phyloP scores from a whole-genome alignment of 35 echinoderm and acorn worm species.

The Eucidaris tribuloides region DNA sequence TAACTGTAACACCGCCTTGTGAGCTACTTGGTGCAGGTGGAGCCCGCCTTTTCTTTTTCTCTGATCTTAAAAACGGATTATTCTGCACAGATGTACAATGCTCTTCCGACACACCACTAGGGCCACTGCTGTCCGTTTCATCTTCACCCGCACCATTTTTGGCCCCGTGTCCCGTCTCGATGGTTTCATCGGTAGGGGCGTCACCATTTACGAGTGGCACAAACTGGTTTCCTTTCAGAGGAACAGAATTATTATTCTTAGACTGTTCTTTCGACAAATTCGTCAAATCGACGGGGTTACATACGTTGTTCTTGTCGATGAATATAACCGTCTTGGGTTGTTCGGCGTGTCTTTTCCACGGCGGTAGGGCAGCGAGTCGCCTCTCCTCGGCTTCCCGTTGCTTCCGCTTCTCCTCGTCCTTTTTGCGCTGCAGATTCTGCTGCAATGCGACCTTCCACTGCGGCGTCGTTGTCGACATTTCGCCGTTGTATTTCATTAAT shows the following conservation, averaged over 20 bases:
- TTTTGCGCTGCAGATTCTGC: slow-evolving; percentile 59
- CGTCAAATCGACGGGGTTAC: not conserved
- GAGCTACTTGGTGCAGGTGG: not conserved
- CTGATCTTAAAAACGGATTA: slow-evolving; percentile 60
- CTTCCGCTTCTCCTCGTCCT: slow-evolving; percentile 58
- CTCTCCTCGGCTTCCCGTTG: slow-evolving; percentile 47
- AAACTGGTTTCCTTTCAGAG: not conserved
- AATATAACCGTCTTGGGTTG: slow-evolving; percentile 90
- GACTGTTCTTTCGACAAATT: not conserved
- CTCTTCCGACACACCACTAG: slow-evolving; percentile 78
- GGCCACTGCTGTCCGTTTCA: not conserved
- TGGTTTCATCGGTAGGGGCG: not conserved
- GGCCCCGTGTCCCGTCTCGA: not conserved
- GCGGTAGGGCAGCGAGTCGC: slow-evolving; percentile 43
- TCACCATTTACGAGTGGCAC: not conserved
- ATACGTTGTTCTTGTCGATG: slow-evolving; percentile 11
- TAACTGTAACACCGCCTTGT: too few species aligned
- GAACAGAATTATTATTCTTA: not conserved
- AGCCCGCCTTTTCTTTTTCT: slow-evolving; percentile 23
- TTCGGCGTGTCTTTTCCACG: slow-evolving; percentile 76
- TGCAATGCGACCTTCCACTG: slow-evolving; percentile 77
- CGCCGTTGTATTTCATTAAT: slow-evolving; percentile 8
- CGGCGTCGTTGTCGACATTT: slow-evolving; percentile 49
- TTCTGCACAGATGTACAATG: slow-evolving; percentile 69
- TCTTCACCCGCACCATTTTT: not conserved